phyloP scores from a whole-genome alignment of 37 sponge, comb jelly and placozoan genomes.

The Eunapius fragilis region DNA sequence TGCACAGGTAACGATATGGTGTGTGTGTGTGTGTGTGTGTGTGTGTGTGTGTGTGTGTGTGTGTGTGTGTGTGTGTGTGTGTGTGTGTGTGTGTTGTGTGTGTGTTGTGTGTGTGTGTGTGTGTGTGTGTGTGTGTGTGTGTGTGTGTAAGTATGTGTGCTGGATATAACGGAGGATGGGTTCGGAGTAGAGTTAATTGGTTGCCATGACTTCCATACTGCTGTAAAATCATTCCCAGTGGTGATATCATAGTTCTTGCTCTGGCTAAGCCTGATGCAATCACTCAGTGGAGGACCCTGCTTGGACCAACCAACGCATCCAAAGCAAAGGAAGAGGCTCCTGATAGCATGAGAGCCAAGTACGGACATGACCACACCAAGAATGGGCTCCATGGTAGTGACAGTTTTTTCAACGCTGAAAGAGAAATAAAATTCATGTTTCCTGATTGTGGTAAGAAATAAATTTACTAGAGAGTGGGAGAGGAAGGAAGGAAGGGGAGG shows the following conservation, averaged over 20 bases:
- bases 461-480: background rate
- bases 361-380: conserved; percentile 85
- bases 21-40: no score
- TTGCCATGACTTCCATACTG: no score
- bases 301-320: conserved; percentile 85
- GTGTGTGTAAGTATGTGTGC: no score
- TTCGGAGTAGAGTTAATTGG: background rate
- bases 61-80: no score
- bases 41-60: no score
- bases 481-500: no score
- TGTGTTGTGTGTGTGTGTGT: no score
- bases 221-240: conserved; percentile 44
- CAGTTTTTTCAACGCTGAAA: conserved; percentile 79
- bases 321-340: conserved; percentile 66
- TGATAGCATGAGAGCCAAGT: conserved; percentile 76
- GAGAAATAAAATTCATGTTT: conserved; percentile 95
- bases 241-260: conserved; percentile 88
- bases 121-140: no score
- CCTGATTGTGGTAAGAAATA: conserved; percentile 44
- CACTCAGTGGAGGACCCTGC: conserved; percentile 77
- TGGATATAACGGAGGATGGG: background rate
- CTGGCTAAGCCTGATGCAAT: conserved; percentile 88
- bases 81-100: no score
- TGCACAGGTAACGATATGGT: conserved; percentile 97
- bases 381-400: conserved; percentile 98